Evolutionary conservation across 2,113 vertebrate species (phyloP).

Genomic region (Stegastes partitus): DNA sequence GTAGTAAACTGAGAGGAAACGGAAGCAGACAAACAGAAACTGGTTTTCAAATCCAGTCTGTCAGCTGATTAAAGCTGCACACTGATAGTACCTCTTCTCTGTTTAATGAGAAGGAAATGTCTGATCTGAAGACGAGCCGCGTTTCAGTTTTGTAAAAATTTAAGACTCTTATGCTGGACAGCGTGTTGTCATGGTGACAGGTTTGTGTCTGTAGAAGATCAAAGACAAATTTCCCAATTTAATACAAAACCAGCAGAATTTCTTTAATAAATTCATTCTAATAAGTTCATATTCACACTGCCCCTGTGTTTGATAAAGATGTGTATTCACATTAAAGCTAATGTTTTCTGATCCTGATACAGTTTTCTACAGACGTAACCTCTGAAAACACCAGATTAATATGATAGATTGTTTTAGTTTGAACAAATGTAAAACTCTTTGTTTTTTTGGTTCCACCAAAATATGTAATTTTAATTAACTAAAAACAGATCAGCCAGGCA

Average conservation of each 20-base stretch:
- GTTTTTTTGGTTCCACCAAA: too few species aligned
- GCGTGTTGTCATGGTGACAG: not conserved
- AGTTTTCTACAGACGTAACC: too few species aligned
- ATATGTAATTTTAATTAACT: too few species aligned
- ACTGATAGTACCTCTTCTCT: not conserved
- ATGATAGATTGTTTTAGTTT: too few species aligned
- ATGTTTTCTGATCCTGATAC: too few species aligned
- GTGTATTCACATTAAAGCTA: too few species aligned
- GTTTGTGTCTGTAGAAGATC: too few species aligned
- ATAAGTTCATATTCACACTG: not conserved
- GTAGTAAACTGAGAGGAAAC: slow-evolving; percentile 89
- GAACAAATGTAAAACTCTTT: too few species aligned
- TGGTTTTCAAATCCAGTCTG: not conserved
- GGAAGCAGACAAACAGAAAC: slow-evolving; percentile 8
- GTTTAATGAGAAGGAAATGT: not conserved
- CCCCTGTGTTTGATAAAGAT: not conserved
- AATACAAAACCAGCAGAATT: not conserved
- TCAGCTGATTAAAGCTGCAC: not conserved
- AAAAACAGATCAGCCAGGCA: too few species aligned
- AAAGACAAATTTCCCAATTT: not conserved
- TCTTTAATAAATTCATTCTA: too few species aligned
- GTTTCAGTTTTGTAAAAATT: not conserved
- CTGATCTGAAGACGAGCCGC: not conserved
- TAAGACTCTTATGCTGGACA: slow-evolving; percentile 1
- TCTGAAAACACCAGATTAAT: too few species aligned